These are phyloP conservation scores for Bombyx mori DNA, from an alignment of 1,140 invertebrate species.

Conservation along the genomic window ASM3026992v2 NC_085115.1:1082001-1082500, in stretches of 20 bases:
- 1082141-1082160: no score
- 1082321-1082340: slow-evolving; percentile 37
- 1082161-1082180: no score
- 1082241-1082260: background rate
- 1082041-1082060: no score
- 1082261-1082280: background rate
- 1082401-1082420: slow-evolving; percentile 40
- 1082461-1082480: slow-evolving; percentile 52
- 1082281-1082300: slow-evolving; percentile 2
- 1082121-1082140: no score
- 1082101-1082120: no score
- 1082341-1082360: slow-evolving; percentile 40
- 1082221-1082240: background rate
- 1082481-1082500: slow-evolving; percentile 29
- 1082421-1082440: slow-evolving; percentile 29
- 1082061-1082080: no score
- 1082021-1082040: no score
- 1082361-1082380: slow-evolving; percentile 46
- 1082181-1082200: no score
- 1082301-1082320: slow-evolving; percentile 24
- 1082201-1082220: no score
- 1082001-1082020: no score
- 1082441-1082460: slow-evolving; percentile 33
- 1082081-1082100: no score
- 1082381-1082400: slow-evolving; percentile 57